Evolutionary conservation across 2,113 vertebrate genomes (phyloP), one percentile per base, ranked within the genome.

Genomic region (Mus pahari): DNA sequence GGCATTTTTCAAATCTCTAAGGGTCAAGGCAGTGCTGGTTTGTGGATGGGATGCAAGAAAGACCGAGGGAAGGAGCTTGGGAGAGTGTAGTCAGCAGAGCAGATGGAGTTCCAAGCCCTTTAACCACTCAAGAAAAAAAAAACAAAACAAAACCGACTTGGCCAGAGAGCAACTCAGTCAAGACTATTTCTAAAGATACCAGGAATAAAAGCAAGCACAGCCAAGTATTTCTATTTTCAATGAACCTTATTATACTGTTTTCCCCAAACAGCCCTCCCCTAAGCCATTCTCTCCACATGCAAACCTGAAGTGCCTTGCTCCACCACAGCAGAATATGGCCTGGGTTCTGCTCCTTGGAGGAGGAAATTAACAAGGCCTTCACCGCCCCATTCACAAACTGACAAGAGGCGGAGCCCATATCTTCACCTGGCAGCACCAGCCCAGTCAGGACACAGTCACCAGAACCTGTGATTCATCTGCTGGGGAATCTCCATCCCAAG

Each of bases 321-420:
- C 81, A 95, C 28, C 19, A 86, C n/a, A 86, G 10, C 10, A 91
- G 66, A 70, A 70, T 96, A 87, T 84, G 96, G 93, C 91, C 92
- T 17, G 64, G 93, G 68, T 86, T 96, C 83, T 96, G 45, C 50
- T 84, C 90, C 90, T 95, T 68, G 90, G 82, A 82, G 89, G 22
- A 97, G 82, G 82, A 97, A 97, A 98, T 97, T 86, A 97, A 96
- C 62, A 96, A 96, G 86, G 66, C 88, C 96, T 96, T 96, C 94
- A 94, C 82, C 93, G 92, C 66, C 96, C 91, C 91, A 97, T 96
- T 98, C 97, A 96, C 93, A 96, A 98, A 98, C 97, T 11, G 64
- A 97, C 91, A 97, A 73, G 81, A 97, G 96, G 97, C 92, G 0
- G 60, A 62, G 60, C 60, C 60, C 7, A 39, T 1, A n/a, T 45